Evolutionary conservation across 2,113 vertebrate species (phyloP), one percentile per base, ranked within the genome.

Genomic region (Sialia sialis): DNA sequence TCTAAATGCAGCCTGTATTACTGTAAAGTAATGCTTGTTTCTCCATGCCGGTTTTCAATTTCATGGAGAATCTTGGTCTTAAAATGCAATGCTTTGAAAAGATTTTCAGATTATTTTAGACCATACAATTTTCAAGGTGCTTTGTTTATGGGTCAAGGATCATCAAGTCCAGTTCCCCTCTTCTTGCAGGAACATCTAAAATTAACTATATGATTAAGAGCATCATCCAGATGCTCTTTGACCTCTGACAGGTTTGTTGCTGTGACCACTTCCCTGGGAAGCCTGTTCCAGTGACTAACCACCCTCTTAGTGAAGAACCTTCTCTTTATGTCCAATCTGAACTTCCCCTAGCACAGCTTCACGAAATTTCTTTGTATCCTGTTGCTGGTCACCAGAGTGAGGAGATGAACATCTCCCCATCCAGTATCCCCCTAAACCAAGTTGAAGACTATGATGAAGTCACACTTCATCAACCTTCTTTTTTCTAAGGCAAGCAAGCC

Each of bases 161-260:
- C 10, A 55, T 43, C 0, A 0, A 67, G 26, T 41, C 14, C 26
- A 52, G 36, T 22, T 52, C 14, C 14, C 17, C 51, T 34, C 38
- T 76, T 26, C 44, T 69, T 22, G 4, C 4, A 58, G 12, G 29
- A 34, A 27, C 36, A 52, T 12, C 30, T 77, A 82, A 70, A 76
- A 52, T 4, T 32, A 36, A 23, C 23, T 2, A 10, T 20, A 12
- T 23, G 2, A 64, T 41, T 70, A 27, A 59, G 16, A 59, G 6
- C 13, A 12, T 41, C 4, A 19, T 23, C 14, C 43, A 59, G 25
- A 64, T 23, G 4, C 20, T 34, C 13, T 30, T 46, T 52, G 30
- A 41, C 29, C 12, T 70, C n/a, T 64, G 21, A 18, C 15, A 77
- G 18, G 10, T 34, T 77, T 64, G 30, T 5, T 46, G n/a, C 15